These are phyloP conservation scores for Hyphantria cunea DNA, from an alignment of 1,140 invertebrate species.

Conservation along the genomic window DNA sequence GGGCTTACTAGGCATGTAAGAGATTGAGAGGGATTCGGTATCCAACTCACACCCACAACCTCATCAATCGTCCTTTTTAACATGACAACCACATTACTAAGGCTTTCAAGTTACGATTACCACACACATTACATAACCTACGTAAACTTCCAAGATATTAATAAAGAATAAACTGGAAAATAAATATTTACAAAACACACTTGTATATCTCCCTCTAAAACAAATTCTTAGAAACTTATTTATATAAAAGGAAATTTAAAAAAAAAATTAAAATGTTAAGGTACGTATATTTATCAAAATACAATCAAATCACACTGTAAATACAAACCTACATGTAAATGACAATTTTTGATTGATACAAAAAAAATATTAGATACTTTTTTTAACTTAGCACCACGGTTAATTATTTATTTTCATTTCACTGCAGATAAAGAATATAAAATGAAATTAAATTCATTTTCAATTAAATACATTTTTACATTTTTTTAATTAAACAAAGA, in stretches of 20 bases:
- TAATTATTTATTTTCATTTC: constrained; percentile 11
- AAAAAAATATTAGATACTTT: constrained; percentile 38
- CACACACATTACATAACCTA: too few relatives aligned
- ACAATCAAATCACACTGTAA: constrained; percentile 43
- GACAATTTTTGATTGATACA: constrained; percentile 12
- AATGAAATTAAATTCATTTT: constrained; percentile 4
- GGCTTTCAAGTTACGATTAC: too few relatives aligned
- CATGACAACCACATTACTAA: too few relatives aligned
- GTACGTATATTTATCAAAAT: constrained; percentile 65
- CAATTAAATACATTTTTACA: neutral
- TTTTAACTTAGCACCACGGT: constrained; percentile 41
- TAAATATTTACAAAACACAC: too few relatives aligned
- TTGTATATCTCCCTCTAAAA: too few relatives aligned
- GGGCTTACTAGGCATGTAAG: too few relatives aligned
- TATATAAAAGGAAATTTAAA: neutral
- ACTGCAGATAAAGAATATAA: constrained; percentile 15
- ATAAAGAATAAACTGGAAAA: too few relatives aligned
- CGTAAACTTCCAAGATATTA: too few relatives aligned
- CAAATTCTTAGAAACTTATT: too few relatives aligned
- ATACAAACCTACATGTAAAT: constrained; percentile 29
- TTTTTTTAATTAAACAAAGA: neutral
- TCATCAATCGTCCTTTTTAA: too few relatives aligned
- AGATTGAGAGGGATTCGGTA: too few relatives aligned
- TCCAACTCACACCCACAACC: too few relatives aligned
- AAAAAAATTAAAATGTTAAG: constrained; percentile 57